Base-by-base conservation (phyloP, 1,140 invertebrate species). In the Andrena cerasifolii region DNA sequence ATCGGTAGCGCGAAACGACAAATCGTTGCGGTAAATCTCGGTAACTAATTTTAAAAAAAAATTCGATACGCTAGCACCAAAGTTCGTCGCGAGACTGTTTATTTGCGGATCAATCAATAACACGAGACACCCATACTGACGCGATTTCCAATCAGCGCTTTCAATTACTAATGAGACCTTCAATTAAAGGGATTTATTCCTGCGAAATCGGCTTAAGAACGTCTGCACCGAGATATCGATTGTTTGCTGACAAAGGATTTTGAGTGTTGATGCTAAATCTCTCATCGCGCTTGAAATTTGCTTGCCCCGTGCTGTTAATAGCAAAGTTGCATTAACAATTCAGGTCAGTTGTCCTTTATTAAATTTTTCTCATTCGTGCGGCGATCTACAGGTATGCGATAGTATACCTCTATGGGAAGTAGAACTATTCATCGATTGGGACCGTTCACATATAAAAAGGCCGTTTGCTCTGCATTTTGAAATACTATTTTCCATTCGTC, bases 131-230 rank as follows among this genome's bases (percentile, higher is more conserved):
- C 24, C 43, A 49, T n/a, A 24, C 24, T 43, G 40, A 63, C 56
- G 28, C n/a, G 40, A 66, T 53, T 78, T 73, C 78, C 54, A 62
- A 71, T 78, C 75, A 77, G 61, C 26, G 49, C 61, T 83, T 82
- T 43, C 80, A 82, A 82, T 82, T 78, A 78, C 54, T 83, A 82
- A 82, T 83, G 81, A 83, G 67, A 76, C 63, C 54, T 78, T 82
- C 58, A 72, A 83, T 72, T 65, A 83, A 66, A 72, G 33, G 66
- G 49, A 82, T 80, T 83, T 82, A 67, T 54, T 33, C 47, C 26
- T 45, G 43, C 47, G 24, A 67, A 83, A 82, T 82, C 61, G 40
- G 67, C 66, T 82, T 72, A 82, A 56, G 66, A 53, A 59, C 18
- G 40, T 36, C 16, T 47, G 36, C 51, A 51, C 5, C 21, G 40